These are phyloP conservation scores for Colossoma macropomum DNA, from an alignment of 2,113 vertebrate species.

Conservation along the genomic window DNA sequence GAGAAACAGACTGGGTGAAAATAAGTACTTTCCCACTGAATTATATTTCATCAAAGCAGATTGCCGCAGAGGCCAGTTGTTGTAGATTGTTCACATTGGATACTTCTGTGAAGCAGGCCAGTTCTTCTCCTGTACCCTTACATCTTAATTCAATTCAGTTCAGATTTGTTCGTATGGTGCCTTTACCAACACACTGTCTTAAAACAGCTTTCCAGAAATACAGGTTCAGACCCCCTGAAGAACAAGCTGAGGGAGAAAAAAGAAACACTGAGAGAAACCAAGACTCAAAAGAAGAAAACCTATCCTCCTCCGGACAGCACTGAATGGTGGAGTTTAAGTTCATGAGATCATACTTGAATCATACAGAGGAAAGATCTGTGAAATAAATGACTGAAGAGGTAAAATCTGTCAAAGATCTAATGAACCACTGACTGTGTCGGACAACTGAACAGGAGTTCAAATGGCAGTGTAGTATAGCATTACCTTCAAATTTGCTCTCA, in stretches of 20 bases:
- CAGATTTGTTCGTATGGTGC: not conserved
- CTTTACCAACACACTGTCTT: not conserved
- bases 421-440: too few species aligned
- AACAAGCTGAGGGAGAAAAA: not conserved
- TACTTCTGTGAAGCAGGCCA: conserved; percentile 12
- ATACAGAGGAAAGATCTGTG: too few species aligned
- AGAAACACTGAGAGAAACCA: not conserved
- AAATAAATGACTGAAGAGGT: too few species aligned
- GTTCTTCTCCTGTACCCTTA: not conserved
- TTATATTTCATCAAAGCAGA: conserved; percentile 76
- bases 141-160: not conserved
- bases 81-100: conserved; percentile 18
- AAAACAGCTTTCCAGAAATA: not conserved
- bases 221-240: not conserved
- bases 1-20: conserved; percentile 69
- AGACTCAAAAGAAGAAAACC: not conserved
- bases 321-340: too few species aligned
- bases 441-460: not conserved
- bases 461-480: too few species aligned
- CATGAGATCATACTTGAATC: too few species aligned
- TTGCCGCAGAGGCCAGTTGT: conserved; percentile 55
- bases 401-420: too few species aligned
- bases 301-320: not conserved
- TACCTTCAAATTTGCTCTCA: too few species aligned
- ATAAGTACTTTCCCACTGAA: conserved; percentile 64